Conservation (phyloP, 2,797 vertebrate genomes). For the Merluccius polli region DNA sequence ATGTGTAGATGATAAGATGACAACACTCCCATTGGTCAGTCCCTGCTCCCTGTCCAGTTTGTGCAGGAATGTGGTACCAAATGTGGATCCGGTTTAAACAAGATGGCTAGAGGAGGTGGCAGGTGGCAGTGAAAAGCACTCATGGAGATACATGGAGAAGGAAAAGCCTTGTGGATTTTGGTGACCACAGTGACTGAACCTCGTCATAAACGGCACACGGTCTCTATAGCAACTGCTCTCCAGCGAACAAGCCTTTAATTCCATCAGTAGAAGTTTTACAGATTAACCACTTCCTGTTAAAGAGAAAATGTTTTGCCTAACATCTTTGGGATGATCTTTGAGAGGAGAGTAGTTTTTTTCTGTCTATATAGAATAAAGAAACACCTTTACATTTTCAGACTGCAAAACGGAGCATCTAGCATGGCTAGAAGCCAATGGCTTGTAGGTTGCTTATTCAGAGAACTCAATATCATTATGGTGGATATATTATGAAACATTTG, state of each 20-base stretch:
- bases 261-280: not conserved
- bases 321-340: not conserved
- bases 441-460: not conserved
- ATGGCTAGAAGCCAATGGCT: not conserved
- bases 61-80: not conserved
- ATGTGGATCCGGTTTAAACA: not conserved
- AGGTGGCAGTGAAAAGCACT: not conserved
- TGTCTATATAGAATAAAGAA: not conserved
- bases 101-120: not conserved
- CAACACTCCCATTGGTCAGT: not conserved
- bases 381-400: not conserved
- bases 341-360: not conserved
- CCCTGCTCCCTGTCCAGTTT: not conserved
- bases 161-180: not conserved
- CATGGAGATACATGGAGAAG: not conserved
- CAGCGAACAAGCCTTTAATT: not conserved
- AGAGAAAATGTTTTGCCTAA: not conserved
- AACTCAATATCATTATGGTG: not conserved
- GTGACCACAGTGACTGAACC: not conserved
- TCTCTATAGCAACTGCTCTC: not conserved
- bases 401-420: not conserved
- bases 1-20: not conserved
- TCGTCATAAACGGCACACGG: not conserved
- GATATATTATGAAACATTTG: not conserved
- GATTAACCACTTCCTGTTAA: not conserved